phyloP scores from a whole-genome alignment of 2,113 vertebrate species.

The Gallinago jamesoni region DNA sequence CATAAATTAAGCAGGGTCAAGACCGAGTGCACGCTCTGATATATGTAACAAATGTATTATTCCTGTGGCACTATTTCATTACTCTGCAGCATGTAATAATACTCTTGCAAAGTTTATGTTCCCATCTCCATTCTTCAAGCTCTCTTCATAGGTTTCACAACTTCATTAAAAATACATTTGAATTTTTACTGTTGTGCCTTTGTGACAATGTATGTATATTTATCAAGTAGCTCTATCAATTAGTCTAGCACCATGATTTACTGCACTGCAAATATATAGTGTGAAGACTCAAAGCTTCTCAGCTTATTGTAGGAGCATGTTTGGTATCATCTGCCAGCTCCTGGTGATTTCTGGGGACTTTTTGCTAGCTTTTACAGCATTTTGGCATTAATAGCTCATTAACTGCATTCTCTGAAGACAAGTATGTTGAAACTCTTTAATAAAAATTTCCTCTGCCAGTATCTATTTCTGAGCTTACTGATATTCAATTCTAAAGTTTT shows the following conservation, averaged over 20 bases:
- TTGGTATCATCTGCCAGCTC: neutral
- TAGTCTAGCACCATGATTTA: neutral
- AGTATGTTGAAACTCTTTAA: neutral
- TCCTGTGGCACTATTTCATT: neutral
- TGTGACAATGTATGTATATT: neutral
- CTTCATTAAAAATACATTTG: neutral
- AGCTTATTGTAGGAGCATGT: neutral
- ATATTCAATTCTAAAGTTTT: neutral
- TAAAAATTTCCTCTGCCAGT: neutral
- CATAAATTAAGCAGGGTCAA: neutral
- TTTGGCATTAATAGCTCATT: neutral
- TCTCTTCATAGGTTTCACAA: neutral
- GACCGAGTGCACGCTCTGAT: neutral
- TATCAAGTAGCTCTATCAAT: neutral
- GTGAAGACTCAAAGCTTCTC: neutral
- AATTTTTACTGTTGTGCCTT: neutral
- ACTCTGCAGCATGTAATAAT: neutral
- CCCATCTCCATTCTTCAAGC: neutral
- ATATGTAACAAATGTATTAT: accelerated
- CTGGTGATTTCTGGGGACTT: neutral
- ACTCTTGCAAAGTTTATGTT: neutral
- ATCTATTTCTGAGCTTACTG: neutral
- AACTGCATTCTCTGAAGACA: constrained; percentile 17
- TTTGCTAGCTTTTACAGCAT: neutral
- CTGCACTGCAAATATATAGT: neutral